These are phyloP conservation scores for Nomada ruficornis DNA, from an alignment of 2,888 invertebrate species.

Conservation along the genomic window DNA sequence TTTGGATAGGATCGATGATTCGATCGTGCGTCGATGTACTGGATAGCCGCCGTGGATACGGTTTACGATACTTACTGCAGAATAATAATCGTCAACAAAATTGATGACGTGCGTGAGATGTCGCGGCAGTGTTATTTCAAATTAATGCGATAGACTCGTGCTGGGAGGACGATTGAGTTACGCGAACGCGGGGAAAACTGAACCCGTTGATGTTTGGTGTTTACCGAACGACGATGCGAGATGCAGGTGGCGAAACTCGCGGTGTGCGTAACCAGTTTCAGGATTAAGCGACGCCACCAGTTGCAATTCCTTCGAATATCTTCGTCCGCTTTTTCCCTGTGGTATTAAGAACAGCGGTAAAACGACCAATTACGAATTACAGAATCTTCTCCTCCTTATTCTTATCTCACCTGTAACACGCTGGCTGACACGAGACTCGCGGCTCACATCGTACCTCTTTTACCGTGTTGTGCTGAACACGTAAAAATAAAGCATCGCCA, in stretches of 20 bases:
- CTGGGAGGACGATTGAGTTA: constrained; percentile 28
- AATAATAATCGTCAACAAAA: constrained; percentile 26
- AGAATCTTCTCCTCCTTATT: no score
- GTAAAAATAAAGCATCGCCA: background rate
- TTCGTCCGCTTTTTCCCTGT: background rate
- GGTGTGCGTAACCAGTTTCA: background rate
- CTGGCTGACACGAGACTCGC: no score
- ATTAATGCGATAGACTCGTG: constrained; percentile 29
- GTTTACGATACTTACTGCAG: constrained; percentile 2
- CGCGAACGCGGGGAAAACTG: constrained; percentile 18
- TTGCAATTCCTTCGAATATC: background rate
- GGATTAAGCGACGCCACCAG: background rate
- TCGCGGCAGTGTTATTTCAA: constrained; percentile 11
- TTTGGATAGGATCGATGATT: constrained; percentile 4
- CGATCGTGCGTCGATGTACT: no score
- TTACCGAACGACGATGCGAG: background rate
- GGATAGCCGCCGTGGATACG: background rate
- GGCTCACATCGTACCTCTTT: no score
- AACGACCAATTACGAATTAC: no score
- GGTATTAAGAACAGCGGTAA: no score
- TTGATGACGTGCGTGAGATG: constrained; percentile 21
- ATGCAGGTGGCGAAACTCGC: constrained; percentile 8
- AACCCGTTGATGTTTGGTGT: constrained; percentile 20
- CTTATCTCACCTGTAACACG: no score
- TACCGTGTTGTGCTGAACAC: no score